Conservation (phyloP, 1,140 invertebrate species). For the Saccostrea echinata region DNA sequence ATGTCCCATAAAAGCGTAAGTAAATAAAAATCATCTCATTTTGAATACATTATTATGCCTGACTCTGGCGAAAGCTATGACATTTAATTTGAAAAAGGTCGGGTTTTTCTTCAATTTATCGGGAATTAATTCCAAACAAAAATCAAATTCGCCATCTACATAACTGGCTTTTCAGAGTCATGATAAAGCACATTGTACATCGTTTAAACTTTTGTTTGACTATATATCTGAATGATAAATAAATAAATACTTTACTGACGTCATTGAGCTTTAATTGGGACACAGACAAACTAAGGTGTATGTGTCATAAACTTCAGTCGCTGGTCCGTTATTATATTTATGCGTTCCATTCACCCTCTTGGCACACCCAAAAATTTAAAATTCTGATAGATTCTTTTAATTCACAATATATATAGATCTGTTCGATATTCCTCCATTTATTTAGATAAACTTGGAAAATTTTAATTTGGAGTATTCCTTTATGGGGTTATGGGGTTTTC, state of each 20-base stretch:
- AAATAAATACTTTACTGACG: not conserved
- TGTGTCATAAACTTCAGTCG: not conserved
- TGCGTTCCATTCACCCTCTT: not conserved
- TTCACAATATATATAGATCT: not conserved
- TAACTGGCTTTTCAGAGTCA: not conserved
- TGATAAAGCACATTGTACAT: not conserved
- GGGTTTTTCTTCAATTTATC: not conserved
- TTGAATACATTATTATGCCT: not conserved
- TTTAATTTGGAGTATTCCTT: not conserved
- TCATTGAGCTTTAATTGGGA: not conserved
- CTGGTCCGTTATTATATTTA: not conserved
- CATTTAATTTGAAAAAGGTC: slow-evolving; percentile 13
- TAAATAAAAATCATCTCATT: not conserved
- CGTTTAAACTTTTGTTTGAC: not conserved
- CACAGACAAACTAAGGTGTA: not conserved
- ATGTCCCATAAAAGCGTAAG: not conserved
- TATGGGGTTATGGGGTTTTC: not conserved
- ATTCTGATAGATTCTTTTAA: not conserved
- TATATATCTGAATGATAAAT: slow-evolving; percentile 25
- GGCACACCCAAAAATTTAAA: not conserved
- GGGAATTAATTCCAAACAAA: not conserved
- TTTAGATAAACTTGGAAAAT: slow-evolving; percentile 2
- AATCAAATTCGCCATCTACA: not conserved
- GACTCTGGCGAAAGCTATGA: not conserved
- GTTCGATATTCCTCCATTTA: not conserved